A percentile compares a stretch with the other conserved stretches of the same genome.
Evolutionary conservation across 1,140 invertebrate genomes (phyloP).

Genomic region (Drosophila lowei): DNA sequence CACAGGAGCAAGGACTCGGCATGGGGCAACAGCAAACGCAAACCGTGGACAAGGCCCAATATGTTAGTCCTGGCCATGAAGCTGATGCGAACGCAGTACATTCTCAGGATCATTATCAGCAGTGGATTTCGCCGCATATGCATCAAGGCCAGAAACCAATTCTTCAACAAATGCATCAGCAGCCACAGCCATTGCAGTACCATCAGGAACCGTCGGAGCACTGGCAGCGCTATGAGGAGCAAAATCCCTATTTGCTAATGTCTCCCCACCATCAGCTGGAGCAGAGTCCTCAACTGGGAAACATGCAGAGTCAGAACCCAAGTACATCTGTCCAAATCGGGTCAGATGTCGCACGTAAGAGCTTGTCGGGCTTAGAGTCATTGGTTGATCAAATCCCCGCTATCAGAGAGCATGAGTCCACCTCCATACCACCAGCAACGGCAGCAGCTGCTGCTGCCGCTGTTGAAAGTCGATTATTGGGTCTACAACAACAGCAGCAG

Average conservation of each 20-base stretch:
- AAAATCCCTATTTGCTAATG: slow-evolving; percentile 48
- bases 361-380: slow-evolving; percentile 93
- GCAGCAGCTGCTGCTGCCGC: slow-evolving; percentile 60
- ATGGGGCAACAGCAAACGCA: slow-evolving; percentile 21
- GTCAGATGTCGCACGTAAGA: slow-evolving; percentile 92
- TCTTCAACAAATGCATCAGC: slow-evolving; percentile 62
- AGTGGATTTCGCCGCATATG: slow-evolving; percentile 55
- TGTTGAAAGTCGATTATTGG: slow-evolving; percentile 63
- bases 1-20: slow-evolving; percentile 11
- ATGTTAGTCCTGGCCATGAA: slow-evolving; percentile 37
- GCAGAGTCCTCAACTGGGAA: slow-evolving; percentile 33
- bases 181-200: slow-evolving; percentile 26
- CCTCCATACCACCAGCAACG: slow-evolving; percentile 39
- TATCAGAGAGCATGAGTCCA: slow-evolving; percentile 86
- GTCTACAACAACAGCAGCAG: slow-evolving; percentile 57
- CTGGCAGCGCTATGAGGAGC: slow-evolving; percentile 58
- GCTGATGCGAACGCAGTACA: slow-evolving; percentile 22
- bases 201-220: slow-evolving; percentile 34
- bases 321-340: slow-evolving; percentile 83
- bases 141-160: slow-evolving; percentile 60
- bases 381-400: slow-evolving; percentile 95
- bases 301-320: slow-evolving; percentile 71
- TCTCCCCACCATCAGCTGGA: slow-evolving; percentile 58
- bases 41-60: slow-evolving; percentile 24
- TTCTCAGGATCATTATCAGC: slow-evolving; percentile 58